Percentiles rank a stretch among this genome's conserved stretches.
phyloP scores from a whole-genome alignment of 1,140 invertebrate genomes.

The Heliconius hewitsoni region DNA sequence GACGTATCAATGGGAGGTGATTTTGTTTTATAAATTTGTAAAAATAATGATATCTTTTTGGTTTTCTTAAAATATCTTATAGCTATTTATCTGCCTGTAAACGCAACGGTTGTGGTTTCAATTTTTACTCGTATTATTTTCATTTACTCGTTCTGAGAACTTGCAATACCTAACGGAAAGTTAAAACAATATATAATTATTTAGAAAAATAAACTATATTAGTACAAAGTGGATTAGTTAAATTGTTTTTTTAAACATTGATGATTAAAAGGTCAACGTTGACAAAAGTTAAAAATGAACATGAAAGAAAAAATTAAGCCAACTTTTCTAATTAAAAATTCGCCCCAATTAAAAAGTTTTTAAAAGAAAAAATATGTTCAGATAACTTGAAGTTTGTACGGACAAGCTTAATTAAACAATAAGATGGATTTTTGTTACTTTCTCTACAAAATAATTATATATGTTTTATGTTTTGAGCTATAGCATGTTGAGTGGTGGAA shows the following conservation, averaged over 20 bases:
- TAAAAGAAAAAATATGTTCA: slow-evolving; percentile 25
- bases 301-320: slow-evolving; percentile 21
- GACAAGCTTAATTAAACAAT: slow-evolving; percentile 16
- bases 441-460: not conserved
- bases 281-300: slow-evolving; percentile 25
- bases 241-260: not conserved
- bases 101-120: too few relatives aligned
- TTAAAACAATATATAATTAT: not conserved
- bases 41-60: too few relatives aligned
- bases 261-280: slow-evolving; percentile 21
- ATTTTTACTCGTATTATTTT: too few relatives aligned
- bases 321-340: slow-evolving; percentile 37
- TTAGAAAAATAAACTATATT: not conserved
- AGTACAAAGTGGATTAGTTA: not conserved
- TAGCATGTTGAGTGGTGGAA: too few relatives aligned
- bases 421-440: slow-evolving; percentile 12
- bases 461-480: too few relatives aligned
- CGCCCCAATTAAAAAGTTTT: slow-evolving; percentile 15
- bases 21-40: too few relatives aligned
- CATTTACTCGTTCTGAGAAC: too few relatives aligned
- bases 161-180: too few relatives aligned
- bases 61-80: too few relatives aligned
- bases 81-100: too few relatives aligned
- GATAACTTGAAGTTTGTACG: slow-evolving; percentile 10
- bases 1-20: too few relatives aligned